Evolutionary conservation across 2,888 invertebrate genomes (phyloP).

Genomic region (Heliconius cydno): DNA sequence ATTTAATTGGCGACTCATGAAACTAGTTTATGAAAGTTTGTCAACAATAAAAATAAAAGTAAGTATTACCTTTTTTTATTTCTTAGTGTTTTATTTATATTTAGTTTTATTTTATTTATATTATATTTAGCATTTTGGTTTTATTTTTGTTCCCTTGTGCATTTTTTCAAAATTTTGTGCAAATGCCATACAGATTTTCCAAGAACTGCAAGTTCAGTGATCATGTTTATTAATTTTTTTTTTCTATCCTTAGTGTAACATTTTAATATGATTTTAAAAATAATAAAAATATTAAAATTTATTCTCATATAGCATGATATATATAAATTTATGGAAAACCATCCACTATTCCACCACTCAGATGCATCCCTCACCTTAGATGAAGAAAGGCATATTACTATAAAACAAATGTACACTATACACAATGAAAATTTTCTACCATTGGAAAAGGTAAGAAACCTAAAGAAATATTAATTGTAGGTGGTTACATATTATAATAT

Average conservation of each 20-base stretch:
- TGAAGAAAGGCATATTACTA: constrained; percentile 81
- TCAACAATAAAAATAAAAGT: constrained; percentile 71
- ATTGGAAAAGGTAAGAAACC: constrained; percentile 73
- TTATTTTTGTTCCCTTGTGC: not conserved
- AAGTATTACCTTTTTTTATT: constrained; percentile 28
- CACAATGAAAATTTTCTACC: constrained; percentile 85
- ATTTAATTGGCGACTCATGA: constrained; percentile 87
- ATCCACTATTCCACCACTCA: constrained; percentile 90
- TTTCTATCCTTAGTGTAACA: no score
- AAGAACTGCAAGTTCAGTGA: no score
- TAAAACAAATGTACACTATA: constrained; percentile 85
- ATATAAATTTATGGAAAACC: constrained; percentile 88
- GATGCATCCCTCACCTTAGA: constrained; percentile 84
- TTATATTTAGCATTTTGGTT: no score
- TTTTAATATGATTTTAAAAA: no score
- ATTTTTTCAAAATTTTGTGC: no score
- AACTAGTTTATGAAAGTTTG: constrained; percentile 68
- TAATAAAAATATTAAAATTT: not conserved
- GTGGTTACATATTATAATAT: no score
- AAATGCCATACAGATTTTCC: not conserved
- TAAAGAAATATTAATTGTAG: not conserved
- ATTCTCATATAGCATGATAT: constrained; percentile 61
- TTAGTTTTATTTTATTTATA: no score
- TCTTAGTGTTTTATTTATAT: not conserved
- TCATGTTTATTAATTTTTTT: no score